Conservation (phyloP, 2,113 vertebrate genomes). For the Strix uralensis region DNA sequence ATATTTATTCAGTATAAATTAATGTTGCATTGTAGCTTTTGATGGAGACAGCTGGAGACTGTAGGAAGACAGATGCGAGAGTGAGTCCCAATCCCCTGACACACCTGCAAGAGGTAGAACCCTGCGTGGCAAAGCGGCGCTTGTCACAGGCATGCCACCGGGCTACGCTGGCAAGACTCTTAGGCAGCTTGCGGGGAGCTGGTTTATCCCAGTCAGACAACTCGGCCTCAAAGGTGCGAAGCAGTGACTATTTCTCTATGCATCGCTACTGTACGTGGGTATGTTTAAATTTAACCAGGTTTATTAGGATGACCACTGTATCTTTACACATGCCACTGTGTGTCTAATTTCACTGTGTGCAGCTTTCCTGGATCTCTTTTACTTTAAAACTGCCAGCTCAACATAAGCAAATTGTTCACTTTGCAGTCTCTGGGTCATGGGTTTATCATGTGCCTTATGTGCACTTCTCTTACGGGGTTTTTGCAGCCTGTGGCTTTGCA, state of each 20-base stretch:
- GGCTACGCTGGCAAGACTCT: slow-evolving; percentile 67
- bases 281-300: background rate
- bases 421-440: background rate
- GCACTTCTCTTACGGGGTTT: background rate
- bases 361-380: background rate
- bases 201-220: slow-evolving; percentile 67
- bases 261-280: rapidly evolving
- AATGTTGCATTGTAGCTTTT: slow-evolving; percentile 47
- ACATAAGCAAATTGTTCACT: background rate
- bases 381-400: background rate
- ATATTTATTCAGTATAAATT: background rate
- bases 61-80: background rate
- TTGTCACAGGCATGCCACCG: slow-evolving; percentile 67
- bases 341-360: background rate
- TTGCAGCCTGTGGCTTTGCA: background rate
- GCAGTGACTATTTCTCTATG: background rate
- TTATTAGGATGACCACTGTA: background rate
- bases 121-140: slow-evolving; percentile 52
- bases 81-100: background rate
- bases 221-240: slow-evolving; percentile 76
- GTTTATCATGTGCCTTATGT: background rate
- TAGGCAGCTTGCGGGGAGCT: slow-evolving; percentile 59
- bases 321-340: background rate
- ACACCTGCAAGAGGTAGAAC: background rate
- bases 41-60: slow-evolving; percentile 58